Evolutionary conservation across 2,797 vertebrate species (phyloP), one percentile per base, ranked within the genome.

Genomic region (Leptoclinus maculatus): DNA sequence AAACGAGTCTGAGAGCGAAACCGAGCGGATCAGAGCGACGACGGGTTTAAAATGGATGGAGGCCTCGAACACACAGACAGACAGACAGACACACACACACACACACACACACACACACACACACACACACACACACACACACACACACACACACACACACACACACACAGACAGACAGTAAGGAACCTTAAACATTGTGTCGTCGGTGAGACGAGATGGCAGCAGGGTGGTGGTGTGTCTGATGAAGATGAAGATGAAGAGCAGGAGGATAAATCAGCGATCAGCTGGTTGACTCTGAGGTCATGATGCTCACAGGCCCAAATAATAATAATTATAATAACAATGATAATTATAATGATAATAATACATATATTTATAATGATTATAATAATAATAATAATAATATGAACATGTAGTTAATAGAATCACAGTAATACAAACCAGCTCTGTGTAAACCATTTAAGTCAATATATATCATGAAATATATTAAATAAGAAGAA

Each of bases 1-100:
- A 54, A 58, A 29, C 27, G 23, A 54, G 53, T 54, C 25, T 23
- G 51, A 25, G n/a, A 14, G 23, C 12, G 12, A 53, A 53, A 25
- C 51, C n/a, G 21, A 51, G 49, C 21, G 53, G n/a, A 53, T 25
- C n/a, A 12, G 32, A 53, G 49, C 49, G 49, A 23, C 49, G n/a
- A 23, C 19, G 57, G 58, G 21, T 25, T 13, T n/a, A 62, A 62
- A n/a, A 62, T 62, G 36, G 59, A 62, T 25, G 59, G n/a, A 62
- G 59, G 59, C 36, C 59, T 25, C 38, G 7, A 10, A 36, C 56
- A 21, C 56, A 56, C 13, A 57, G 16, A 56, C 23, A 36, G 16
- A 12, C 16, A 58, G 7, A 59, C 14, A 58, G 8, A 21, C 14
- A 10, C 14, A 56, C 53, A n/a, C 4, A 19, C 25, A 57, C 16